Base-by-base conservation (phyloP, 1,140 invertebrate species). In the Cheumatopsyche charites region DNA sequence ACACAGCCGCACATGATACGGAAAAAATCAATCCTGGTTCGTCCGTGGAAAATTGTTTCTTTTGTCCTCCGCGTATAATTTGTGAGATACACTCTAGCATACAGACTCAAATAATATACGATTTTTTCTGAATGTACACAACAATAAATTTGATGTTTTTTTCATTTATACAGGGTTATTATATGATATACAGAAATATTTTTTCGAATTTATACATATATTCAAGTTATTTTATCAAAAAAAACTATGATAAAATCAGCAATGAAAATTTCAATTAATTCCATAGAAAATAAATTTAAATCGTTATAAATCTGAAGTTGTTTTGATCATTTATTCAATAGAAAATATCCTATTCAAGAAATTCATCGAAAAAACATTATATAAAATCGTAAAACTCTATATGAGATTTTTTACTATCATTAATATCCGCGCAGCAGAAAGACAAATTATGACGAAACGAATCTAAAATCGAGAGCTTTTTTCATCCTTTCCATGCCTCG, bases 21-120 rank as follows among this genome's bases (percentile, higher is more conserved):
- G 45, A 49, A 66, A 66, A 66, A 66, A 66, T 43, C 62, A 63
- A 63, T 49, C 63, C 42, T 25, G 63, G 63, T 66, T 45, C 45
- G 29, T 42, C 63, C 63, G 36, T 66, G 45, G 42, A 66, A 66
- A 66, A 66, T 66, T 66, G 63, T 29, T 66, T 66, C 63, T 66
- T 66, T 66, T 66, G 63, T 66, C 42, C 63, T 25, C 62, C 3
- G n/a, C 15, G 21, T 42, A 49, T 66, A 66, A 66, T 66, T 66
- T 42, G 45, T 47, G 45, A 66, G 21, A 21, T 47, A 49, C 36
- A 23, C 17, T 66, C 17, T n/a, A 4, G 55, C 19, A 21, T 29
- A 66, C 29, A 36, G 3, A 36, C 3, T 36, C 29, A 9, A 4
- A 36, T 36, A 36, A 36, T 36, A 36, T 36, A 36, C 29, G 9